A percentile compares a stretch with the other conserved stretches of the same genome.
Evolutionary conservation across 2,888 invertebrate species (phyloP).

Genomic region (Trichopoda pennipes): DNA sequence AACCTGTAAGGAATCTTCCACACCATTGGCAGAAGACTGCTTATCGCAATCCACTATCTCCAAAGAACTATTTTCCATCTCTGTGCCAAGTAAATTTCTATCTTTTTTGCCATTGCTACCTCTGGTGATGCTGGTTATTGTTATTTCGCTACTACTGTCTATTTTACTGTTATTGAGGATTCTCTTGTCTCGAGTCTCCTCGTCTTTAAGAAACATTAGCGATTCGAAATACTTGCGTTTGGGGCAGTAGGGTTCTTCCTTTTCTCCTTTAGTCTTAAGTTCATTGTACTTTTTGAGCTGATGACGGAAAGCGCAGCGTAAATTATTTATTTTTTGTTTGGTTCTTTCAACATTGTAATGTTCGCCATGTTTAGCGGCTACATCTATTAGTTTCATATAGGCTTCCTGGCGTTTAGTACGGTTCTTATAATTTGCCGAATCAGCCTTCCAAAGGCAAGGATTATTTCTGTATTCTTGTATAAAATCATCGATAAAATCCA

Average conservation of each 20-base stretch:
- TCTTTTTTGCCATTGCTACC: constrained; percentile 48
- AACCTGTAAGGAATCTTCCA: constrained; percentile 58
- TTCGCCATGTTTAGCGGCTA: constrained; percentile 80
- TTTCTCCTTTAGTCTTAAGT: constrained; percentile 78
- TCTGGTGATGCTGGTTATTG: constrained; percentile 32
- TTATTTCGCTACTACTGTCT: constrained; percentile 48
- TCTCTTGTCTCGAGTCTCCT: constrained; percentile 74
- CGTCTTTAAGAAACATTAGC: constrained; percentile 80
- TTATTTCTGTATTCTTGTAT: constrained; percentile 80
- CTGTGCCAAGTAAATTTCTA: constrained; percentile 43
- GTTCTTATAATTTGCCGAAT: constrained; percentile 79
- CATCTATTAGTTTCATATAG: constrained; percentile 79
- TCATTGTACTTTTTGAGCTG: constrained; percentile 80
- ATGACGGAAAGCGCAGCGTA: constrained; percentile 80
- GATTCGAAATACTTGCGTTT: constrained; percentile 80
- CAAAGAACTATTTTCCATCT: constrained; percentile 57
- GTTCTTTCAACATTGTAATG: constrained; percentile 80
- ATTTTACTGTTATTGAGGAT: constrained; percentile 49
- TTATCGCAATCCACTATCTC: constrained; percentile 56
- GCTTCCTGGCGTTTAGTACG: constrained; percentile 79
- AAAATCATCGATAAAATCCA: constrained; percentile 81
- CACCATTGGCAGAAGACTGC: constrained; percentile 45
- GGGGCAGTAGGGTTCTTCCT: constrained; percentile 79
- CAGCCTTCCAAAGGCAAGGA: constrained; percentile 80
- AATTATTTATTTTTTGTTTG: constrained; percentile 80